phyloP scores from a whole-genome alignment of 37 sponge, comb jelly and placozoan genomes.

The Aphrocallistes beatrix region DNA sequence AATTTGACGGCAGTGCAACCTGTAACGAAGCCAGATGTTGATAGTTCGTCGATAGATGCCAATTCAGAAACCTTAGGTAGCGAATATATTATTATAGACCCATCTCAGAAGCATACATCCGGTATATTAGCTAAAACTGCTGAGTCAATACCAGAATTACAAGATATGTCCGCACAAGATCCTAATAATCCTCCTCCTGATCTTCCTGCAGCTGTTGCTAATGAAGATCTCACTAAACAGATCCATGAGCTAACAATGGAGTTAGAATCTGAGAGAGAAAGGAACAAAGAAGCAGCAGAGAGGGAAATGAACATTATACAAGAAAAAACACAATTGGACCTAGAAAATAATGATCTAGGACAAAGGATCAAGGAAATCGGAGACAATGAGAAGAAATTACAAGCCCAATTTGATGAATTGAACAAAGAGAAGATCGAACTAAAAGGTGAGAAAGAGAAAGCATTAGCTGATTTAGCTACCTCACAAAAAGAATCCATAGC shows the following conservation, averaged over 20 bases:
- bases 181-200: too few relatives aligned
- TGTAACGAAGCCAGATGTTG: too few relatives aligned
- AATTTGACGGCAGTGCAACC: too few relatives aligned
- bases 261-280: neutral
- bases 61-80: too few relatives aligned
- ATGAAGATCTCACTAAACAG: too few relatives aligned
- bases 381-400: neutral
- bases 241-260: neutral
- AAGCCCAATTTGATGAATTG: neutral
- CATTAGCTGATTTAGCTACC: neutral
- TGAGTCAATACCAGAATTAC: too few relatives aligned
- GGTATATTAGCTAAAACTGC: too few relatives aligned
- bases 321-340: neutral
- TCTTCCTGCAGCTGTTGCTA: too few relatives aligned
- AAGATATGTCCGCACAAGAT: too few relatives aligned
- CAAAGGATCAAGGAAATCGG: neutral
- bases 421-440: neutral
- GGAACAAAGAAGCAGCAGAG: neutral
- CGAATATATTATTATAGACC: too few relatives aligned
- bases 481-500: neutral
- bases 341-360: neutral
- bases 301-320: neutral
- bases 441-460: constrained; percentile 5
- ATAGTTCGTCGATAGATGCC: too few relatives aligned
- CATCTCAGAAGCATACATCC: too few relatives aligned